These are phyloP conservation scores for Cloeon dipterum DNA, from an alignment of 2,888 invertebrate genomes.

Conservation along the genomic window DNA sequence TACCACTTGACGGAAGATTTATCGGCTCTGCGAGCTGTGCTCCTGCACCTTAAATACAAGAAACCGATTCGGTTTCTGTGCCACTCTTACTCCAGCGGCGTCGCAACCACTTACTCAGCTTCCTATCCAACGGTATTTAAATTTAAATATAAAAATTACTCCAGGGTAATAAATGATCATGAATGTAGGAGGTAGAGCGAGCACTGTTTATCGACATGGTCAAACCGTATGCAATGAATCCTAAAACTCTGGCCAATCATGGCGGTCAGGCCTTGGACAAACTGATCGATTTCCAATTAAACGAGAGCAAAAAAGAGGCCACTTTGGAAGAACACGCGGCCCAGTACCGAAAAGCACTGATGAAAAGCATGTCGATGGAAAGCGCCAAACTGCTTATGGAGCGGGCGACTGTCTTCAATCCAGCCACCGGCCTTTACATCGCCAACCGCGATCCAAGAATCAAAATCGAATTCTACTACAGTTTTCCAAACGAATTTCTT, in stretches of 20 bases:
- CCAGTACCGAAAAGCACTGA: too few relatives aligned
- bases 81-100: conserved; percentile 11
- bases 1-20: conserved; percentile 10
- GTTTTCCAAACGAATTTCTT: conserved; percentile 28
- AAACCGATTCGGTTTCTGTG: conserved; percentile 9
- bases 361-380: too few relatives aligned
- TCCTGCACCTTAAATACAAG: conserved; percentile 11
- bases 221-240: conserved; percentile 6
- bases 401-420: too few relatives aligned
- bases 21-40: conserved; percentile 9
- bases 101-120: conserved; percentile 10
- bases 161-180: too few relatives aligned
- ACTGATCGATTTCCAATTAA: conserved; percentile 4
- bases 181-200: conserved; percentile 10
- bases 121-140: conserved; percentile 11
- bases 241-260: conserved; percentile 5
- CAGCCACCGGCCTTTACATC: too few relatives aligned
- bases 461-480: neutral
- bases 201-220: conserved; percentile 10
- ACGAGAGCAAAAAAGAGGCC: too few relatives aligned
- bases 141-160: too few relatives aligned
- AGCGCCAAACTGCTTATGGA: too few relatives aligned
- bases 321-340: too few relatives aligned
- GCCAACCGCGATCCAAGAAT: neutral
- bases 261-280: conserved; percentile 4